phyloP scores from a whole-genome alignment of 2,113 vertebrate genomes.

The Charina bottae region DNA sequence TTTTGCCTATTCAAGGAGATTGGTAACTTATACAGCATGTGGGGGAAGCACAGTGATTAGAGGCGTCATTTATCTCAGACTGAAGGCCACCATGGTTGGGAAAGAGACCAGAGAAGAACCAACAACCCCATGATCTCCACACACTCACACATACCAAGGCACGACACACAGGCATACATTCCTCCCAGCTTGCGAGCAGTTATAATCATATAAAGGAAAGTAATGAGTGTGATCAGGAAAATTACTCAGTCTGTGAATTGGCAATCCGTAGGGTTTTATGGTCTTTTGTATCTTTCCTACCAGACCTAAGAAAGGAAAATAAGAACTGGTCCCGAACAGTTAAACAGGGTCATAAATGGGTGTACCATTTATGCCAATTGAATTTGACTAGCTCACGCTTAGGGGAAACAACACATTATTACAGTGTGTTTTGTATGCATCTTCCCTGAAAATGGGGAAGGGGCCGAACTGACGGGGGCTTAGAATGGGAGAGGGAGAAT shows the following conservation, averaged over 20 bases:
- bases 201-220: not conserved
- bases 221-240: not conserved
- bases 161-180: not conserved
- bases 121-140: not conserved
- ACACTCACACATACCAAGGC: not conserved
- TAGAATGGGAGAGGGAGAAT: not conserved
- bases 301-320: not conserved
- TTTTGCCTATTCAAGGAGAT: slow-evolving; percentile 24
- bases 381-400: not conserved
- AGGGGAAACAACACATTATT: not conserved
- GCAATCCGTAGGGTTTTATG: not conserved
- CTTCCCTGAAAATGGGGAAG: not conserved
- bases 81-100: not conserved
- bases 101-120: not conserved
- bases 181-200: not conserved
- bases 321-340: not conserved
- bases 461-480: not conserved
- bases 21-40: not conserved
- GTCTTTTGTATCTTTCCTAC: not conserved
- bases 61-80: slow-evolving; percentile 11
- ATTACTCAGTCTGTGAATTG: not conserved
- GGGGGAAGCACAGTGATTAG: slow-evolving; percentile 27
- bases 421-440: not conserved
- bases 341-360: not conserved
- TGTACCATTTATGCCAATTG: not conserved